These are phyloP conservation scores for Heliopora coerulea DNA, from an alignment of 92 coral and sea anemone genomes.

Conservation along the genomic window DNA sequence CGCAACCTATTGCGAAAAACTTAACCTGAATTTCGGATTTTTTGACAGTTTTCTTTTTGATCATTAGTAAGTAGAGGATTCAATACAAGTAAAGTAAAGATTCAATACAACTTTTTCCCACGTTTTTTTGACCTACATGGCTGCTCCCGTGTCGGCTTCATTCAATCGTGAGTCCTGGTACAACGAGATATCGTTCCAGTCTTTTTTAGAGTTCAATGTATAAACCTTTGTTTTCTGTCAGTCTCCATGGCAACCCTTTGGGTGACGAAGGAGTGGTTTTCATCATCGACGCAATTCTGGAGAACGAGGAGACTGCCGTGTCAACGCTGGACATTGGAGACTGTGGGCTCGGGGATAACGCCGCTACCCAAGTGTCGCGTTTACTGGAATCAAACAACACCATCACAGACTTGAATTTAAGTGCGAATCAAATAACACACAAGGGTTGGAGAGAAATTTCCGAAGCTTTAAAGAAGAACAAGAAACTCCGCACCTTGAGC, in stretches of 20 bases:
- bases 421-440: slow-evolving; percentile 68
- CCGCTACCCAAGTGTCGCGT: slow-evolving; percentile 78
- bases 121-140: too few relatives aligned
- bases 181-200: too few relatives aligned
- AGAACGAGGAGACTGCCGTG: slow-evolving; percentile 56
- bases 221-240: slow-evolving; percentile 33
- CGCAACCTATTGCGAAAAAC: too few relatives aligned
- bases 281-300: slow-evolving; percentile 79
- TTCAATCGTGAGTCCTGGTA: too few relatives aligned
- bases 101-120: too few relatives aligned
- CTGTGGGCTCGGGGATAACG: slow-evolving; percentile 76
- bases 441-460: slow-evolving; percentile 80
- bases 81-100: too few relatives aligned
- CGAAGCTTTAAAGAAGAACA: slow-evolving; percentile 63
- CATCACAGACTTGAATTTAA: slow-evolving; percentile 68
- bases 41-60: too few relatives aligned
- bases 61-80: too few relatives aligned
- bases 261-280: slow-evolving; percentile 75
- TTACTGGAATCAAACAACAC: slow-evolving; percentile 67
- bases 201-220: too few relatives aligned
- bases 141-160: too few relatives aligned
- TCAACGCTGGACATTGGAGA: slow-evolving; percentile 90
- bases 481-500: slow-evolving; percentile 68
- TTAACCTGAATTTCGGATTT: too few relatives aligned
- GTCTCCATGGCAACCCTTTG: slow-evolving; percentile 89